Percentiles rank a stretch among this genome's conserved stretches.
phyloP scores from a whole-genome alignment of 2,797 vertebrate species.

The Dendrocincla fuliginosa region DNA sequence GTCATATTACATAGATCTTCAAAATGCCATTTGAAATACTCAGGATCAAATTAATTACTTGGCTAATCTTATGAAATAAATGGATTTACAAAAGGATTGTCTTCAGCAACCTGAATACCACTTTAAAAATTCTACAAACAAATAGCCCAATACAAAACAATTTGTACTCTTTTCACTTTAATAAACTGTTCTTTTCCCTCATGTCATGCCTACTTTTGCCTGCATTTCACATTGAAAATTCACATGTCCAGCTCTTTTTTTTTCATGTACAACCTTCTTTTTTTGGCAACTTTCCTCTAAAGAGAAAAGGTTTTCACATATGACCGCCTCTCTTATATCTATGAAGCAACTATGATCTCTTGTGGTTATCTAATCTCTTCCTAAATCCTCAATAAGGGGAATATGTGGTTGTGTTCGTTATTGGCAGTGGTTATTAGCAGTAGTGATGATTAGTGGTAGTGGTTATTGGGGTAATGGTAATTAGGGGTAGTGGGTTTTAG shows the following conservation, averaged over 20 bases:
- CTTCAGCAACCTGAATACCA: neutral
- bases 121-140: neutral
- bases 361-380: conserved; percentile 29
- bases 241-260: neutral
- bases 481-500: too few relatives aligned
- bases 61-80: neutral
- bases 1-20: neutral
- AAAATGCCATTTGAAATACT: neutral
- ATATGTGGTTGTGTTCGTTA: too few relatives aligned
- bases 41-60: neutral
- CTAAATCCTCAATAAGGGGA: conserved; percentile 25
- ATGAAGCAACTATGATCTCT: conserved; percentile 36
- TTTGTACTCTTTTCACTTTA: neutral
- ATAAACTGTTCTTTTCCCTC: neutral
- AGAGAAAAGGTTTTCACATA: neutral
- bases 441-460: too few relatives aligned
- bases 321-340: neutral
- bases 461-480: too few relatives aligned
- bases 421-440: too few relatives aligned
- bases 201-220: neutral
- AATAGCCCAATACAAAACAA: neutral
- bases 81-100: neutral
- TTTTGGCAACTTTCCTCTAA: neutral
- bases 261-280: neutral
- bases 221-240: neutral